Percentiles rank a stretch among this genome's conserved stretches.
Conservation (phyloP, 2,797 vertebrate species). For the Falco columbarius region DNA sequence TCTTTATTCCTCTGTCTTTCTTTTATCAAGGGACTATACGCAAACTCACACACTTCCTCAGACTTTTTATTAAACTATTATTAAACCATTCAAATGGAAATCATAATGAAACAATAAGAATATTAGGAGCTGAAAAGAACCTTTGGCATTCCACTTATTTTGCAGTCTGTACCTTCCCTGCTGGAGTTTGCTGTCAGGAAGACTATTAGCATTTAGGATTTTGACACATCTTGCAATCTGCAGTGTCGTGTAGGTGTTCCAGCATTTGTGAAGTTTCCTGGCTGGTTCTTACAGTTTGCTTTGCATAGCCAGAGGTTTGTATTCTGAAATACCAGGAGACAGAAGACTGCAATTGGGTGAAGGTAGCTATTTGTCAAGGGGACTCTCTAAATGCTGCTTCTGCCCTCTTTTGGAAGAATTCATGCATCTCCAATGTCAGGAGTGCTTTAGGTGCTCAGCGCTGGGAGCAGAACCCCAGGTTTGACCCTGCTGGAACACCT, state of each 20-base stretch:
- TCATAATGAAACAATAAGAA: not conserved
- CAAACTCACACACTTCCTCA: not conserved
- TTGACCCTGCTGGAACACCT: not conserved
- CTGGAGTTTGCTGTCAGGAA: not conserved
- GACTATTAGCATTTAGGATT: not conserved
- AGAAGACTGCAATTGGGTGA: not conserved
- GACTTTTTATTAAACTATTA: not conserved
- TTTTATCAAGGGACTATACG: not conserved
- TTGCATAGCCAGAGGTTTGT: constrained; percentile 9
- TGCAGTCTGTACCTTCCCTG: not conserved
- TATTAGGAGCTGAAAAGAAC: not conserved
- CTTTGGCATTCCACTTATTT: not conserved
- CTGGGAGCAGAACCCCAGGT: not conserved
- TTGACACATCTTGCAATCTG: not conserved
- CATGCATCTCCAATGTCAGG: constrained; percentile 20
- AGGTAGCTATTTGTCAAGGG: constrained; percentile 10
- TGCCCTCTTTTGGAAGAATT: constrained; percentile 75
- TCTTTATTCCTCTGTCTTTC: not conserved
- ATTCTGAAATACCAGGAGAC: not conserved
- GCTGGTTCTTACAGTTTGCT: not conserved
- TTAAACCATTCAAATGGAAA: not conserved
- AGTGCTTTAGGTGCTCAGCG: not conserved
- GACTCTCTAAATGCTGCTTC: constrained; percentile 71
- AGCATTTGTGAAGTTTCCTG: not conserved
- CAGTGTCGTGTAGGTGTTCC: not conserved